Evolutionary conservation across 2,888 invertebrate genomes (phyloP), one percentile per base, ranked within the genome.

Genomic region (Athalia cordata): DNA sequence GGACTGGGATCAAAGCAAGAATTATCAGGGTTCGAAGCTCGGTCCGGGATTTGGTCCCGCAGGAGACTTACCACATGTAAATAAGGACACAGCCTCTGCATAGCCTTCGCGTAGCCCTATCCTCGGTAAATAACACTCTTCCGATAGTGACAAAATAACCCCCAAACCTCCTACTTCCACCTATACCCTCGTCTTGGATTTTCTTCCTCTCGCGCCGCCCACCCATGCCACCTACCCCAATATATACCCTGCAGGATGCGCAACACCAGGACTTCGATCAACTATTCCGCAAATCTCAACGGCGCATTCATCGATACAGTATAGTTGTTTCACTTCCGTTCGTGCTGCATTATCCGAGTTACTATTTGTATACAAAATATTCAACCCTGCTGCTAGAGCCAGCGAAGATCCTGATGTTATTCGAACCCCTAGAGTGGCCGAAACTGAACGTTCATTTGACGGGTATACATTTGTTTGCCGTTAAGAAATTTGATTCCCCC

Each of bases 61-160:
- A 88, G 89, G 90, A 90, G 90, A 90, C 90, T 90, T 89, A 90
- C 89, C 90, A 89, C 90, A 89, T 90, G 89, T 90, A 90, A 90
- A 90, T 90, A 90, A 89, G 89, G 89, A 88, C 87, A 86, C 86
- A 89, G 86, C 85, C 84, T 84, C 85, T 82, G 84, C 87, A 86
- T 86, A 89, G 86, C 85, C 84, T 84, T 83, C 82, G 29, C 29
- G 85, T 85, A 85, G 85, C 85, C 83, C 75, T 75, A 64, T 82
- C 84, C 84, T 87, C 84, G 88, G 90, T 89, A 89, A 89, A 89
- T 89, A 90, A 89, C 89, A 88, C 89, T 89, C 89, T 89, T 89
- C 89, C 88, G 85, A 88, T 89, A 89, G 85, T 82, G 82, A 78
- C 81, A 81, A 81, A 85, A 86, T 86, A 86, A 86, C 83, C 83